Base-by-base conservation (phyloP, 2,797 vertebrate genomes). In the Scomberomorus guttatus region DNA sequence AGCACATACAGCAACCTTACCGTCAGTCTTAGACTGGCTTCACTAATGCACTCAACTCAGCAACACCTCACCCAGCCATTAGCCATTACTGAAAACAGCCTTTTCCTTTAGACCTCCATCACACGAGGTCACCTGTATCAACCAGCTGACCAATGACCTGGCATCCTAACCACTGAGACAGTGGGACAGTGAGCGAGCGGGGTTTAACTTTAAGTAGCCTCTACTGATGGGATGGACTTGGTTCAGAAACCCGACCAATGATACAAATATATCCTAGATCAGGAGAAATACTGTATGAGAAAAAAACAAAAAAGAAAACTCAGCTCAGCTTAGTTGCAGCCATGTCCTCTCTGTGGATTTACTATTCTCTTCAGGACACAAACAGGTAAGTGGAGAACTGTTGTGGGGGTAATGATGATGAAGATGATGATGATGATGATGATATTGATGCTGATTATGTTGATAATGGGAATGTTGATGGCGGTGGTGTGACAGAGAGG, bases 221-320 rank as follows among this genome's bases (percentile, higher is more conserved):
- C 97, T 98, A 98, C 97, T 94, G 90, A 91, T 92, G 91, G 94
- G 95, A 96, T 97, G 96, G 96, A 97, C 96, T 97, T 98, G 97
- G 96, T 97, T 95, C 95, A 96, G 96, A 95, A 91, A 95, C 94
- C 94, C 93, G 87, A 70, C 44, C 39, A 46, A 65, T 79, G 61
- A 66, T 61, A 66, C 20, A 22, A 14, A 48, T 39, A 50, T 20
- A 42, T 39, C 12, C 10, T 32, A 52, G 17, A 46, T 80, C 12
- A 54, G 57, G 6, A 24, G 59, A 75, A 34, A 72, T 20, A 24
- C 20, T 34, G 12, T 15, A 48, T 34, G 2, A 71, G 5, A 42
- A 32, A 29, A 22, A 69, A 24, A 50, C 17, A 48, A 18, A 17
- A 37, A 5, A 34, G 29, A 37, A 42, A 24, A 5, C 37, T 37